Conservation (phyloP, 92 coral and sea anemone genomes). For the Siderastrea siderea region DNA sequence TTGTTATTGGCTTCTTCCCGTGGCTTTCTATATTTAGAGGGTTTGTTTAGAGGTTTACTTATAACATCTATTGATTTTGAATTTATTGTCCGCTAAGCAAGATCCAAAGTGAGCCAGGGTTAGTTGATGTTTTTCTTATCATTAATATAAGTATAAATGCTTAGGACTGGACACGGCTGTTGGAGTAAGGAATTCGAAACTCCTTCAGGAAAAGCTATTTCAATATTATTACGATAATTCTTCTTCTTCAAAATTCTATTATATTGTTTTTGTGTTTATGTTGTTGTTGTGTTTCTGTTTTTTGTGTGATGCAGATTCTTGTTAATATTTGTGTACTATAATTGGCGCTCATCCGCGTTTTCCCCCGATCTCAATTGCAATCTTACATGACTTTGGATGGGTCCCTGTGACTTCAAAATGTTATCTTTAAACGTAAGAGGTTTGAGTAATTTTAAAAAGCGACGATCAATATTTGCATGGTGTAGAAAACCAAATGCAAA, state of each 20-base stretch:
- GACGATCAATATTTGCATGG: neutral
- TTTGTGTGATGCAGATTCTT: neutral
- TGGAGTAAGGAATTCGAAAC: slow-evolving; percentile 1
- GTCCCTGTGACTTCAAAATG: slow-evolving; percentile 5
- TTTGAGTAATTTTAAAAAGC: neutral
- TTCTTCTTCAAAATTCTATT: neutral
- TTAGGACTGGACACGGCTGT: slow-evolving; percentile 17
- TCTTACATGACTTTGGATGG: neutral
- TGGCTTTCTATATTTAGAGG: neutral
- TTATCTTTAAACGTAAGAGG: slow-evolving; percentile 6
- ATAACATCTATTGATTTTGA: too few species aligned
- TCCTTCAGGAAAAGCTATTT: neutral
- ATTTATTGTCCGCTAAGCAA: too few species aligned
- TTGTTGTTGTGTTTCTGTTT: neutral
- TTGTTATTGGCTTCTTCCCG: neutral
- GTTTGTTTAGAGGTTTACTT: neutral
- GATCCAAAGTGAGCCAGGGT: too few species aligned
- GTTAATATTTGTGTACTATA: neutral
- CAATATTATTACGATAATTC: neutral
- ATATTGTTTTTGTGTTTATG: neutral
- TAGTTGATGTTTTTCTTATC: neutral
- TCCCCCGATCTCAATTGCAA: neutral
- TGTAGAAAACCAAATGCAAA: neutral
- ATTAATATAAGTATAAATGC: neutral
- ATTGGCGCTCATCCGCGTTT: neutral